Evolutionary conservation across 2,797 vertebrate genomes (phyloP), one percentile per base, ranked within the genome.

Genomic region (Hyperoplus immaculatus): DNA sequence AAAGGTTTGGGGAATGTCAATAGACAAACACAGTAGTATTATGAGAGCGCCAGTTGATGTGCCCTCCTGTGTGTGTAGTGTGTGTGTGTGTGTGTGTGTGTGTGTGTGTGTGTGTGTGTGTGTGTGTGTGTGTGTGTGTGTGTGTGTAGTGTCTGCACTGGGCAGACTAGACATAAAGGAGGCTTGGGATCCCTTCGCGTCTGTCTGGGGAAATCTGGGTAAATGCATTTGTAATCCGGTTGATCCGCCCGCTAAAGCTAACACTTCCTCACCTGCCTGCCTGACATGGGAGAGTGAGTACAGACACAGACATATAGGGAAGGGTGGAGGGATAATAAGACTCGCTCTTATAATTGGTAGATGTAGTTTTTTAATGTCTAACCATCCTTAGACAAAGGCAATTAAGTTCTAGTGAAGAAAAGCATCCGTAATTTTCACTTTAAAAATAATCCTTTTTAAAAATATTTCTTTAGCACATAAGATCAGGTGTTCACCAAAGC

Each of bases 201-300:
- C 90, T 90, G 88, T 92, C 87, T 93, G 93, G 93, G 29, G 92
- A 94, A 93, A 93, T 93, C 91, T 89, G 76, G 83, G 85, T 94
- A 94, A 95, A 95, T 92, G 88, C 92, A 3, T 75, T 78, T 80
- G 80, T 94, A 95, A 95, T 95, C 93, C 92, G 36, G 88, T 68
- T 92, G 91, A 95, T 93, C 93, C 86, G 29, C 64, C 80, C 2
- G 72, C 82, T 89, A 89, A 95, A 95, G 89, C 93, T 89, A 92
- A 93, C 84, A 86, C 92, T 95, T 95, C 95, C 94, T 93, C 91
- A 92, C 90, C 93, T 91, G 90, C 86, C 78, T 71, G 88, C 68
- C 78, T 69, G 91, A 87, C 92, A 84, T 91, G 93, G 92, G 92
- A 93, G 91, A 91, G 85, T 87, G 89, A 88, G 83, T 42, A 42